Evolutionary conservation across 2,888 invertebrate species (phyloP).

Genomic region (Liopterus haemorrhoidalis): DNA sequence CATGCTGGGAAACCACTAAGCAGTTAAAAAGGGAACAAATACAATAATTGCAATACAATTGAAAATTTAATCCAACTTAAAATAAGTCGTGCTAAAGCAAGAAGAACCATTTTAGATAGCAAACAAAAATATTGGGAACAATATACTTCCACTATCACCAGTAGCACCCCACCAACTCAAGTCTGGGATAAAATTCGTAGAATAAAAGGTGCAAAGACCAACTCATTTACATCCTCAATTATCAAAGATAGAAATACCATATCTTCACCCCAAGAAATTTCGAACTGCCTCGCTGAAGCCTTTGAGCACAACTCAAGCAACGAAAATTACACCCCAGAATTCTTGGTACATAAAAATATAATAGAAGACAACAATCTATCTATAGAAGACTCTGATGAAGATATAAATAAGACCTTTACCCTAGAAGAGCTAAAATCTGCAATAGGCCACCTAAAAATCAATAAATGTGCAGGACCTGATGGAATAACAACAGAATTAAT

Average conservation of each 20-base stretch:
- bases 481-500: not conserved
- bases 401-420: not conserved
- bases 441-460: not conserved
- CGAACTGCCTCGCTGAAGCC: not conserved
- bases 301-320: not conserved
- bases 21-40: not conserved
- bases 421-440: not conserved
- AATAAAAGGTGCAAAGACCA: not conserved
- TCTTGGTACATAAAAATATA: not conserved
- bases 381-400: not conserved
- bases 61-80: not conserved
- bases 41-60: not conserved
- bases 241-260: too few species aligned
- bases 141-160: not conserved
- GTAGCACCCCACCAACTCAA: not conserved
- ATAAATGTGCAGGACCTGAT: not conserved
- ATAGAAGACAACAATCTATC: not conserved
- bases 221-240: not conserved
- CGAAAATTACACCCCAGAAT: not conserved
- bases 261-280: not conserved
- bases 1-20: not conserved
- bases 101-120: not conserved
- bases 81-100: not conserved
- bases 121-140: not conserved
- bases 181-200: conserved; percentile 1